phyloP scores from a whole-genome alignment of 1,140 invertebrate genomes.

The Sarcophaga peregrina region DNA sequence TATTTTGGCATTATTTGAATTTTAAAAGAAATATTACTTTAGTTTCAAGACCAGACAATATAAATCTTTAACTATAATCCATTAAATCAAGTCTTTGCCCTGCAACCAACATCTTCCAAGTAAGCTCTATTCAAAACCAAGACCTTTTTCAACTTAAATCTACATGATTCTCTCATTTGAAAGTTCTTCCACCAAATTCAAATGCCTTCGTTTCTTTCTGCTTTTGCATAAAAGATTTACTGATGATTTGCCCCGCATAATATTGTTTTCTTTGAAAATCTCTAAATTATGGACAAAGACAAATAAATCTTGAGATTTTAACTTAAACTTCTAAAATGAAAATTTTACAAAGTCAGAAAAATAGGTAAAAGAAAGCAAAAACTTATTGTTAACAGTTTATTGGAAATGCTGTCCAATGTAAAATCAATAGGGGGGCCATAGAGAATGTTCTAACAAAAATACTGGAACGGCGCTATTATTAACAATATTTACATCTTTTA shows the following conservation, averaged over 20 bases:
- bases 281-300: slow-evolving; percentile 41
- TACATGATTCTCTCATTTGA: slow-evolving; percentile 6
- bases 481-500: too few species aligned
- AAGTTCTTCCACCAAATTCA: neutral
- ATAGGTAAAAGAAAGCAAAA: too few species aligned
- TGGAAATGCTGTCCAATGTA: neutral
- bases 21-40: slow-evolving; percentile 10
- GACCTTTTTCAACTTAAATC: neutral
- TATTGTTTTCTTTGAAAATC: slow-evolving; percentile 5
- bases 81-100: slow-evolving; percentile 32
- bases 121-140: neutral
- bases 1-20: too few species aligned
- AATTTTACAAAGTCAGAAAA: too few species aligned
- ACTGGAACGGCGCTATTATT: too few species aligned
- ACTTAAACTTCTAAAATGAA: neutral
- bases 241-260: slow-evolving; percentile 2
- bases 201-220: neutral
- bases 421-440: neutral
- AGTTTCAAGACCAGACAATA: slow-evolving; percentile 30
- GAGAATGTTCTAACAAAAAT: too few species aligned
- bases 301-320: slow-evolving; percentile 38
- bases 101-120: neutral
- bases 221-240: slow-evolving; percentile 23
- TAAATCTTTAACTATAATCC: slow-evolving; percentile 39
- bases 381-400: too few species aligned